A percentile compares a stretch with the other conserved stretches of the same genome.
Conservation (phyloP, 2,113 vertebrate genomes). For the Corvus hawaiiensis region DNA sequence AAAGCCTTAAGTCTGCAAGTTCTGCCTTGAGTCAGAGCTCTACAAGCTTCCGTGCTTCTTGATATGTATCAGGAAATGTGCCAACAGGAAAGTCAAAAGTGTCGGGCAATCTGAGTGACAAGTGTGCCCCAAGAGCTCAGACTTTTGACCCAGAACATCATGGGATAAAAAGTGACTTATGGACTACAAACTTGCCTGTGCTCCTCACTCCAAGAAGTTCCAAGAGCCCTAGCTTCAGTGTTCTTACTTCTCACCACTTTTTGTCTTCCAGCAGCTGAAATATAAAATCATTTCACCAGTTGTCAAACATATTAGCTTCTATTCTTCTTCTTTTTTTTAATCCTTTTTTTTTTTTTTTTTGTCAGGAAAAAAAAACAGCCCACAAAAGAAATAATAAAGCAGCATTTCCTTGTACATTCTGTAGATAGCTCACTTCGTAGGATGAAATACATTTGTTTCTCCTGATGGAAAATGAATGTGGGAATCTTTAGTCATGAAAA, state of each 20-base stretch:
- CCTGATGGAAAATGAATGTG: neutral
- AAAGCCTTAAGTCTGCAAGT: neutral
- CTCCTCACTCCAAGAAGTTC: neutral
- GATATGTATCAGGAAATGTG: neutral
- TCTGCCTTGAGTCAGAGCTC: neutral
- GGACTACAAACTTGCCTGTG: neutral
- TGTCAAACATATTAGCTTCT: neutral
- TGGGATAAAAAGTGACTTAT: neutral
- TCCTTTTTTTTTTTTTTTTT: neutral
- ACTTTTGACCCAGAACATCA: neutral
- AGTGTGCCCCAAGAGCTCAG: neutral
- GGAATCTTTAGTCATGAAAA: neutral
- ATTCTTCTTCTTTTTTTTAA: neutral
- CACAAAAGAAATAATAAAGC: neutral
- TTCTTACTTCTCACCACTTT: neutral
- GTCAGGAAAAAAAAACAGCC: neutral
- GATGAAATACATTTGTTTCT: neutral
- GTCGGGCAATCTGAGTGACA: neutral
- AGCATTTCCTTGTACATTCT: neutral
- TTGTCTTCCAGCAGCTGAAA: neutral
- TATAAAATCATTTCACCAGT: neutral
- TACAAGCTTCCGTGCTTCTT: neutral
- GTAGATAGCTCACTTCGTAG: neutral
- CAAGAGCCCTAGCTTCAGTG: neutral
- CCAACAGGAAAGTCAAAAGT: neutral